Evolutionary conservation across 2,888 invertebrate species (phyloP), one percentile per base, ranked within the genome.

Genomic region (Achlya flavicornis): DNA sequence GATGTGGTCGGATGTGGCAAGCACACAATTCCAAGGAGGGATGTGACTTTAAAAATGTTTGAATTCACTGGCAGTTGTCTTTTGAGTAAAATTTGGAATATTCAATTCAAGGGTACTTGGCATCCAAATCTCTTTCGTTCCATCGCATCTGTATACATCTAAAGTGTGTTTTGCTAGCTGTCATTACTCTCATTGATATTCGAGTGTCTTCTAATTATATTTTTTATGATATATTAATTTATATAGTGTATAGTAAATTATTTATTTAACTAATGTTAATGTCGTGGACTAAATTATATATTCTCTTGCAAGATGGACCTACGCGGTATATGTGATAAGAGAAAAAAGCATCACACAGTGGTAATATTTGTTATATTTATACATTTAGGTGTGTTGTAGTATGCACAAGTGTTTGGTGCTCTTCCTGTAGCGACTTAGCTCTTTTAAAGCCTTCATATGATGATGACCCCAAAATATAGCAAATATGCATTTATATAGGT

Each of bases 271-370:
- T 59, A 61, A 58, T 62, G 64, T 66, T 65, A 38, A 57, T 64
- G 70, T 70, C 68, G 41, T 5, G 62, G 59, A 43, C 64, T 66
- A 65, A 66, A 35, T 66, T 81, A 63, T 58, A 66, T 69, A 68
- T 81, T 80, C 77, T 67, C 66, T 82, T 84, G 66, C 81, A 82
- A 90, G 90, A 75, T 89, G 91, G 91, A 80, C 81, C 70, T 80
- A 84, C 84, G 77, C 83, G 79, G 70, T 73, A 73, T 87, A 80
- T 76, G 64, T 79, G 72, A 74, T 85, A 78, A 80, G 85, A 73
- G 82, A 81, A 71, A 75, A 78, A 71, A 77, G 81, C 66, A 78
- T 78, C 67, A 69, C 83, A 58, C 81, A 80, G 82, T 81, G 90
- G 90, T 90, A 89, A 88, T 10, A 12, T 41, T 19, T 66, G 59